phyloP scores from a whole-genome alignment of 2,888 invertebrate species.

The Cylloceria caligata region DNA sequence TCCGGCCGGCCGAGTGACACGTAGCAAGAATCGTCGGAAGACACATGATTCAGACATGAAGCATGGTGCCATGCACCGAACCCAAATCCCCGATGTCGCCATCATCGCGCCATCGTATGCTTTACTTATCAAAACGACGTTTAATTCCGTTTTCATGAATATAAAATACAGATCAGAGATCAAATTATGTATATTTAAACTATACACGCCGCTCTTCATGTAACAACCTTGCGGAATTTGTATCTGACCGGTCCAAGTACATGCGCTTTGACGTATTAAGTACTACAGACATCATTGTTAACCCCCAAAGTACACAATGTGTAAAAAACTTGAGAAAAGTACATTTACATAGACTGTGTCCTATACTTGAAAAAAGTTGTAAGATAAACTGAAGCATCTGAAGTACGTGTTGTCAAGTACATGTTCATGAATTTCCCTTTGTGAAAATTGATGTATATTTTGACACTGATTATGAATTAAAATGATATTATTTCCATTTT shows the following conservation, averaged over 20 bases:
- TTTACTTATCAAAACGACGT: constrained; percentile 30
- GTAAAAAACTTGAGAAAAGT: too few species aligned
- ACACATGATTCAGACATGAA: constrained; percentile 71
- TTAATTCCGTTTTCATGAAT: constrained; percentile 65
- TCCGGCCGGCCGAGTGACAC: constrained; percentile 70
- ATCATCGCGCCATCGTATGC: constrained; percentile 14
- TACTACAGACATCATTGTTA: not conserved
- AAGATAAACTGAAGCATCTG: too few species aligned
- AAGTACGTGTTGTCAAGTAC: too few species aligned
- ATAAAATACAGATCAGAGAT: constrained; percentile 66
- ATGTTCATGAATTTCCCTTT: too few species aligned
- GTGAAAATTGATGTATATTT: too few species aligned
- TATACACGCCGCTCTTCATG: constrained; percentile 55
- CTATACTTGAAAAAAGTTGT: too few species aligned
- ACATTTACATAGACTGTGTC: too few species aligned
- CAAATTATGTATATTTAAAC: constrained; percentile 63
- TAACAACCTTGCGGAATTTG: constrained; percentile 22
- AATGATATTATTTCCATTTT: too few species aligned
- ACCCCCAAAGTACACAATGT: too few species aligned
- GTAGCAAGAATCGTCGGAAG: constrained; percentile 68
- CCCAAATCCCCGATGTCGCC: not conserved
- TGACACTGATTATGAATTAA: too few species aligned
- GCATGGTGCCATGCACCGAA: constrained; percentile 44
- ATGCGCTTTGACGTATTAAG: not conserved
- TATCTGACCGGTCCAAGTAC: constrained; percentile 1